phyloP scores from a whole-genome alignment of 2,113 vertebrate genomes.

The Lipophrys pholis region DNA sequence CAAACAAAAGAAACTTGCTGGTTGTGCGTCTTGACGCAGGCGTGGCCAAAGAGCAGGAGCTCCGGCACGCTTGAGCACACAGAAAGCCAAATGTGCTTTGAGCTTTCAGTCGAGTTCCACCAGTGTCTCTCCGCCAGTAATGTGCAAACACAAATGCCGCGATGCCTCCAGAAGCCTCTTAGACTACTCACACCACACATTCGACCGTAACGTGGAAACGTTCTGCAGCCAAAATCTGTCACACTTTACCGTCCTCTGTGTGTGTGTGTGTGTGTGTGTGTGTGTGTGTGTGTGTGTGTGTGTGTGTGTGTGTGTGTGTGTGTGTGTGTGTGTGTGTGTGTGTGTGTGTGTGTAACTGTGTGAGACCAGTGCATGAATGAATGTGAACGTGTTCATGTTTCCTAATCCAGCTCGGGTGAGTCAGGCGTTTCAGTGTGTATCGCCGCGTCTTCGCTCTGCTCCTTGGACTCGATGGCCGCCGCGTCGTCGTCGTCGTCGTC shows the following conservation, averaged over 20 bases:
- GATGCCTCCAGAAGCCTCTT: slow-evolving; percentile 45
- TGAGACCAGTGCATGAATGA: slow-evolving; percentile 18
- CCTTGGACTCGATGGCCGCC: background rate
- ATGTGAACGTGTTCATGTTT: slow-evolving; percentile 4
- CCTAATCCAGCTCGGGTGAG: slow-evolving; percentile 73
- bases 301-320: background rate
- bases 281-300: background rate
- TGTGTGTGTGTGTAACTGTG: background rate
- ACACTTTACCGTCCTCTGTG: background rate
- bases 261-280: background rate
- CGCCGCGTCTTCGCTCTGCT: slow-evolving; percentile 32
- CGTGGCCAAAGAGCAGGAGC: slow-evolving; percentile 43
- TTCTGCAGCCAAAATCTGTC: slow-evolving; percentile 20
- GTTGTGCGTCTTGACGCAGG: slow-evolving; percentile 56
- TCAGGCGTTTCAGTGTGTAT: slow-evolving; percentile 48
- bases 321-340: background rate
- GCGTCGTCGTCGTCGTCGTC: background rate
- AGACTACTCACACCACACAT: slow-evolving; percentile 20
- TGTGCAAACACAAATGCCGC: slow-evolving; percentile 65
- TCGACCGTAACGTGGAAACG: slow-evolving; percentile 20
- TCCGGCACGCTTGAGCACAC: slow-evolving; percentile 16
- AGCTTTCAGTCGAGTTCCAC: slow-evolving; percentile 10
- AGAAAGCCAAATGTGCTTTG: slow-evolving; percentile 61
- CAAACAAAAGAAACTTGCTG: slow-evolving; percentile 72
- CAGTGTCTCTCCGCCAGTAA: slow-evolving; percentile 18